Base-by-base conservation (phyloP, 1,140 invertebrate species). In the Cydia splendana region DNA sequence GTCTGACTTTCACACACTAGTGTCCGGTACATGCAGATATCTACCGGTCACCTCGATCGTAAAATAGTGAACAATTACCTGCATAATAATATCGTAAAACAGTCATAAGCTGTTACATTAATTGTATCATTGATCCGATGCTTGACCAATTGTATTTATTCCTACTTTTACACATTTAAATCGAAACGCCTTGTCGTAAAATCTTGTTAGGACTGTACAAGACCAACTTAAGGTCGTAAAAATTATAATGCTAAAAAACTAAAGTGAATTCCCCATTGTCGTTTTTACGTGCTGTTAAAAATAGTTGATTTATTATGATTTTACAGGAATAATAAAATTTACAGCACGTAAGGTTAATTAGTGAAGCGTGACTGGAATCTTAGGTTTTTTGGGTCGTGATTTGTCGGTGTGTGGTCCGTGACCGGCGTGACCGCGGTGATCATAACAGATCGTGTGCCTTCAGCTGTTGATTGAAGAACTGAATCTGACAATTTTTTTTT, bases 81-180 rank as follows among this genome's bases (percentile, higher is more conserved):
- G 88, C 78, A 91, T 90, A 91, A 90, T 90, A 88, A 88, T 87
- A 85, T 87, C 88, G 87, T 91, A 90, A 92, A 91, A 90, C 82
- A 85, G 77, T 86, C 87, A 86, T 91, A 18, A n/a, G 53, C 20
- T 24, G 57, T 62, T 62, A 62, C 57, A 20, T 57, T n/a, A n/a
- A 62, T 62, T 62, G 18, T 62, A 62, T 62, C 15, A 62, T 24
- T 62, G 7, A 62, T 62, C 18, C 20, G 20, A 24, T 62, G 7
- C 57, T 62, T 62, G 57, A 62, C 20, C 57, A 62, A 62, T 62
- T 12, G 18, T 24, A 24, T 62, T 62, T 62, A 62, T 62, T 20
- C 20, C 20, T 20, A 57, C 53, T 57, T 62, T 62, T 62, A 18
- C 57, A 62, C 20, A 62, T 62, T 62, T 62, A 24, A 62, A 62